phyloP scores from a whole-genome alignment of 2,113 vertebrate species.

The Arothron firmamentum region DNA sequence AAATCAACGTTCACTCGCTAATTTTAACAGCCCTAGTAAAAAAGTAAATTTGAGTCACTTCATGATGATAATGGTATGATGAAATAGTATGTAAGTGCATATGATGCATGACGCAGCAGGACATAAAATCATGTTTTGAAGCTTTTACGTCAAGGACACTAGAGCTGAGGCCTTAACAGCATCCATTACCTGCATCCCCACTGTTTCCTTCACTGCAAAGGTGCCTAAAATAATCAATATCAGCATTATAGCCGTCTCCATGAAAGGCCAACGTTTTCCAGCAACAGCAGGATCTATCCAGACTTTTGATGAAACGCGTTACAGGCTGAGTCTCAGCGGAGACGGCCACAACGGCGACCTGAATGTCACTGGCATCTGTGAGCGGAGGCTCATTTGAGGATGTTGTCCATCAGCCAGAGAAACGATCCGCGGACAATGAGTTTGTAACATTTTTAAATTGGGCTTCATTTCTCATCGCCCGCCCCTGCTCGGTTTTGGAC shows the following conservation, averaged over 20 bases:
- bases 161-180: slow-evolving; percentile 20
- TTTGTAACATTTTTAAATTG: slow-evolving; percentile 70
- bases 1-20: too few species aligned
- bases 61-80: too few species aligned
- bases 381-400: slow-evolving; percentile 59
- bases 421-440: slow-evolving; percentile 55
- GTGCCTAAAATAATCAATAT: slow-evolving; percentile 47
- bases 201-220: slow-evolving; percentile 39
- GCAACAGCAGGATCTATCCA: slow-evolving; percentile 42
- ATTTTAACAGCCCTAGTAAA: too few species aligned
- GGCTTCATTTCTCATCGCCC: slow-evolving; percentile 41
- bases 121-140: slow-evolving; percentile 16
- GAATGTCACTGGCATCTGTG: slow-evolving; percentile 72
- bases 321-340: slow-evolving; percentile 53
- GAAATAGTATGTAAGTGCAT: background rate
- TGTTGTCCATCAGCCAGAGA: slow-evolving; percentile 61
- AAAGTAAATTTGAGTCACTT: too few species aligned
- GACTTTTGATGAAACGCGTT: slow-evolving; percentile 58
- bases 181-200: slow-evolving; percentile 25
- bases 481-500: slow-evolving; percentile 47
- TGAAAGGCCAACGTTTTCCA: slow-evolving; percentile 50
- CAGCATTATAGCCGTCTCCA: slow-evolving; percentile 38
- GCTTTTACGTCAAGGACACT: slow-evolving; percentile 31
- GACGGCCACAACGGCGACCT: slow-evolving; percentile 51
- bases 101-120: slow-evolving; percentile 9